Conservation (phyloP, 2,888 invertebrate species). For the Machimus rusticus region DNA sequence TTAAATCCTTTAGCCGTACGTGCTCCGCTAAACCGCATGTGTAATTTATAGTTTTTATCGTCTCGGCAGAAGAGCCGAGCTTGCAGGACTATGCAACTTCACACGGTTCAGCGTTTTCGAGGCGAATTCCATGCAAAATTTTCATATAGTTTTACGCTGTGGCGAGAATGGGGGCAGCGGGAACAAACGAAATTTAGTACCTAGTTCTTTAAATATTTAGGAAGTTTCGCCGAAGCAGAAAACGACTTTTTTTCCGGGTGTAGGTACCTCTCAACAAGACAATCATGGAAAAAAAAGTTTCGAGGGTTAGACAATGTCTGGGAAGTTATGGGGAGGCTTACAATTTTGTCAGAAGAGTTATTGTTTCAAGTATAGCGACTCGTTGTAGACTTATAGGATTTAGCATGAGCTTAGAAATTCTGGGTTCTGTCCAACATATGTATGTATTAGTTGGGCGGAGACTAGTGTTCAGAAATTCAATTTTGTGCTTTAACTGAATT, state of each 20-base stretch:
- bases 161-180: background rate
- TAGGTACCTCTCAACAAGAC: background rate
- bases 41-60: slow-evolving; percentile 3
- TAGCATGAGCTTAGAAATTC: background rate
- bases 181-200: background rate
- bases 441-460: background rate
- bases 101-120: background rate
- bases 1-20: background rate
- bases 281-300: background rate
- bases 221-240: background rate
- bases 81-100: background rate
- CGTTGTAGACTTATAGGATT: background rate
- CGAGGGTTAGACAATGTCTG: background rate
- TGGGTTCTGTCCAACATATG: background rate
- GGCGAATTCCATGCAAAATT: background rate
- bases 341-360: background rate
- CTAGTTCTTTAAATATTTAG: background rate
- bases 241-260: background rate
- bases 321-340: background rate
- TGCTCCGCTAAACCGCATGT: background rate
- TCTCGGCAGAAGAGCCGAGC: background rate
- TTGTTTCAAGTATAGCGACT: background rate
- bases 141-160: background rate
- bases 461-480: background rate
- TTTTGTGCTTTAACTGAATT: too few species aligned